A percentile compares a stretch with the other conserved stretches of the same genome.
phyloP scores from a whole-genome alignment of 1,140 invertebrate species.

The Bombus impatiens region DNA sequence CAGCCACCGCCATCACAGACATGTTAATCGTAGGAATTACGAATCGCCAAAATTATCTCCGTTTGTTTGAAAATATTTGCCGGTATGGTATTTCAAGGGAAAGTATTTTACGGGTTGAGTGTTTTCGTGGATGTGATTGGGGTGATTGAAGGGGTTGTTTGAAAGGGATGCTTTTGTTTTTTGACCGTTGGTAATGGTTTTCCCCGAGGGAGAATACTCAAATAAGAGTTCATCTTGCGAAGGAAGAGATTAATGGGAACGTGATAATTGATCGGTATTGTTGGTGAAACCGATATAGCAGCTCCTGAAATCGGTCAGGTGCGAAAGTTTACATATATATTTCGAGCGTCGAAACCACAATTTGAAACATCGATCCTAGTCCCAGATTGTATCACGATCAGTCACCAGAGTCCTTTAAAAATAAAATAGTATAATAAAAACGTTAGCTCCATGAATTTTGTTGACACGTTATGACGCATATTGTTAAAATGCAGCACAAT shows the following conservation, averaged over 20 bases:
- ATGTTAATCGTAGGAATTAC: not conserved
- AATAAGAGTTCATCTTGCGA: not conserved
- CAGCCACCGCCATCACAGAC: not conserved
- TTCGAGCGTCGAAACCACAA: not conserved
- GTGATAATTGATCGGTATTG: not conserved
- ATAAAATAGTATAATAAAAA: too few relatives aligned
- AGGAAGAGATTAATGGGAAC: not conserved
- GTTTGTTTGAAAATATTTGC: not conserved
- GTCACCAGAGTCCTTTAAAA: too few relatives aligned
- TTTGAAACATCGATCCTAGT: not conserved
- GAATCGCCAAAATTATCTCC: not conserved
- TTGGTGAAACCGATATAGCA: not conserved
- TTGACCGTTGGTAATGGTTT: not conserved
- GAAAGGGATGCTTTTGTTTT: not conserved
- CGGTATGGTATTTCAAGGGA: not conserved
- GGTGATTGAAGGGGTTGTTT: not conserved
- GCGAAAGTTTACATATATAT: not conserved
- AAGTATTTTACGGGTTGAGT: not conserved
- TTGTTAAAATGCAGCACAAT: too few relatives aligned
- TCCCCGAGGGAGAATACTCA: not conserved
- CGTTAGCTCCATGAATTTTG: too few relatives aligned
- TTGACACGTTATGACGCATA: too few relatives aligned
- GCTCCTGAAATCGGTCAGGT: not conserved
- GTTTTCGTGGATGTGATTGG: not conserved
- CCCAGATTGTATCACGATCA: not conserved